A percentile compares a stretch with the other conserved stretches of the same genome.
These are phyloP conservation scores for Chrysocyon brachyurus DNA, from an alignment of 2,797 vertebrate species.

Conservation along the genomic window DNA sequence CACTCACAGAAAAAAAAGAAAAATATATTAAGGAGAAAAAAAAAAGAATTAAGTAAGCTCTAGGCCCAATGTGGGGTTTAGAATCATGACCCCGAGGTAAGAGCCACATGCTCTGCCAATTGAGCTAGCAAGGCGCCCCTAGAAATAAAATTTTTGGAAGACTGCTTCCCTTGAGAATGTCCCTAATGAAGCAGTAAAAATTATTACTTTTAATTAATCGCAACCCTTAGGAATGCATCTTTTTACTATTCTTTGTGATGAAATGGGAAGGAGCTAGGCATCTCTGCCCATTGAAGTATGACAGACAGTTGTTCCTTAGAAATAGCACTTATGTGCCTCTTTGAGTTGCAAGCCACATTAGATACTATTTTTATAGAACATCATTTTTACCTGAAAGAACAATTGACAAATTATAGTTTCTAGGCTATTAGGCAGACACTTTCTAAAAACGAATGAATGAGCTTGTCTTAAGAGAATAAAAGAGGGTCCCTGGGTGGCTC, in stretches of 20 bases:
- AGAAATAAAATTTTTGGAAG: neutral
- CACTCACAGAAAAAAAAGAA: neutral
- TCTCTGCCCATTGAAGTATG: neutral
- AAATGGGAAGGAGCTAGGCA: neutral
- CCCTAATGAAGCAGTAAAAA: neutral
- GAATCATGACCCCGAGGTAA: neutral
- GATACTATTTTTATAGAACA: neutral
- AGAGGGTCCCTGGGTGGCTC: too few species aligned
- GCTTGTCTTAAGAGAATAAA: neutral
- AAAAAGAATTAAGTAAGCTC: neutral
- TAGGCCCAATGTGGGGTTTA: neutral
- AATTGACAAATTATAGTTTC: neutral
- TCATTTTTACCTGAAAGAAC: constrained; percentile 13
- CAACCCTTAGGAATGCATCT: neutral
- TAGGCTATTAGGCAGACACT: neutral
- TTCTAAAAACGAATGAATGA: constrained; percentile 21
- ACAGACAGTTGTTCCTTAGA: neutral
- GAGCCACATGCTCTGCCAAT: neutral
- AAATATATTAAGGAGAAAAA: neutral
- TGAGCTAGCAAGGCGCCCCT: neutral
- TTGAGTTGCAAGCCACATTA: neutral
- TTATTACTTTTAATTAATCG: constrained; percentile 18
- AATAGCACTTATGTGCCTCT: neutral
- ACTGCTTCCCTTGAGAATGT: neutral
- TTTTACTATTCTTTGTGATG: neutral